Evolutionary conservation across 2,888 invertebrate genomes (phyloP).

Genomic region (Hoplodrina blanda): DNA sequence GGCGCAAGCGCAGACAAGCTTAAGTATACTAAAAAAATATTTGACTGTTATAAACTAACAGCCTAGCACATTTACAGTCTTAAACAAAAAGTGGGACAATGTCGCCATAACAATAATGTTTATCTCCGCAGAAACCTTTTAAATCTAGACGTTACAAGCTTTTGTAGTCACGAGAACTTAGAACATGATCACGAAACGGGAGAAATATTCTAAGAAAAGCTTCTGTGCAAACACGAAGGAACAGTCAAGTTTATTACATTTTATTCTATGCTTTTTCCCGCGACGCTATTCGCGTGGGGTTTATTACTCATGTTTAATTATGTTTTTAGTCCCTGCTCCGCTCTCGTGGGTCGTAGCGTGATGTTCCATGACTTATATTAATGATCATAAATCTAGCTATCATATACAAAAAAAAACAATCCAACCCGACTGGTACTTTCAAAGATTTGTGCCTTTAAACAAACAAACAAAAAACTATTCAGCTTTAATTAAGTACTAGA

Average conservation of each 20-base stretch:
- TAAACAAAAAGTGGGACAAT: constrained; percentile 41
- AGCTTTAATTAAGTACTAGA: too few species aligned
- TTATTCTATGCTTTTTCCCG: constrained; percentile 19
- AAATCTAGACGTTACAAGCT: constrained; percentile 56
- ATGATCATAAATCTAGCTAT: too few species aligned
- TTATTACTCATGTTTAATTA: too few species aligned
- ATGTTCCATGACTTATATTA: too few species aligned
- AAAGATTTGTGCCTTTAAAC: too few species aligned
- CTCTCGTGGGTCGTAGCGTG: too few species aligned
- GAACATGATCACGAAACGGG: constrained; percentile 57
- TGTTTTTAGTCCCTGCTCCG: too few species aligned
- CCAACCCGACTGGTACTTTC: too few species aligned
- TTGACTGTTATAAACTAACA: background rate
- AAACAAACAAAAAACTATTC: too few species aligned
- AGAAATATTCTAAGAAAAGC: constrained; percentile 53
- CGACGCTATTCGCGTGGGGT: too few species aligned
- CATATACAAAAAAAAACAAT: too few species aligned
- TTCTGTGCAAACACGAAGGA: constrained; percentile 42
- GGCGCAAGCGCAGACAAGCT: background rate
- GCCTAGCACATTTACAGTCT: constrained; percentile 20
- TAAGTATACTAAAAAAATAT: constrained; percentile 31
- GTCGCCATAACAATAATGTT: constrained; percentile 55
- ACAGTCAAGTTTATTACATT: constrained; percentile 39
- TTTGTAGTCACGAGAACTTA: constrained; percentile 55
- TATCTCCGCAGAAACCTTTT: constrained; percentile 54